A percentile compares a stretch with the other conserved stretches of the same genome.
These are phyloP conservation scores for Neomorphus geoffroyi DNA, from an alignment of 2,797 vertebrate species.

Conservation along the genomic window DNA sequence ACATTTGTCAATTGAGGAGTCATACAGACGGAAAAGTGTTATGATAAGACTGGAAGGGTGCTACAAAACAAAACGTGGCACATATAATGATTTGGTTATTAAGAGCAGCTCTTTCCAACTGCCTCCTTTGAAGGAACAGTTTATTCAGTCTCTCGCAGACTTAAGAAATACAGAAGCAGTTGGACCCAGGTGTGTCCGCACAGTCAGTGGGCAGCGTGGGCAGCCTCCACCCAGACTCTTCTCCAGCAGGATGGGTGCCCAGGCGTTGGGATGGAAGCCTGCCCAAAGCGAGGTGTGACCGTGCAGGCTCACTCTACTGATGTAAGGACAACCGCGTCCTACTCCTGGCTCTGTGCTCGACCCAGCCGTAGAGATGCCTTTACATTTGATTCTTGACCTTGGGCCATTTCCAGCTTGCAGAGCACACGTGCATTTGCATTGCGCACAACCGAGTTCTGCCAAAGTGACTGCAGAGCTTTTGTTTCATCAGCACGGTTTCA, in stretches of 20 bases:
- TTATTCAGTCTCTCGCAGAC: background rate
- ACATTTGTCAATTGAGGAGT: background rate
- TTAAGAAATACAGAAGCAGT: background rate
- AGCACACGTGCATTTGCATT: background rate
- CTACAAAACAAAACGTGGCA: background rate
- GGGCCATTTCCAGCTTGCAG: background rate
- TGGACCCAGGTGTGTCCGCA: rapidly evolving
- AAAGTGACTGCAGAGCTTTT: background rate
- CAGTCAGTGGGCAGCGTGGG: background rate
- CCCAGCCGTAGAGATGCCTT: background rate
- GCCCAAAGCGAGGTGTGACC: background rate
- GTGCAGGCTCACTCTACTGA: background rate
- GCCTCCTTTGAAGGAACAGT: background rate
- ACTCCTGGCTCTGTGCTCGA: background rate
- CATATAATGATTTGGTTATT: background rate
- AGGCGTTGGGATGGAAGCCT: background rate
- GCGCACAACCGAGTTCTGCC: background rate
- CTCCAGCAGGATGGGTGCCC: background rate
- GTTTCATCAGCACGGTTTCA: background rate
- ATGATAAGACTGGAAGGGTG: background rate
- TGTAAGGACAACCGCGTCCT: background rate
- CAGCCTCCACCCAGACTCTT: background rate
- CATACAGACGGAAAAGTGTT: background rate
- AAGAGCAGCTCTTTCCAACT: background rate
- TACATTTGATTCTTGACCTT: background rate